These are phyloP conservation scores for Thinocorus orbignyianus DNA, from an alignment of 2,113 vertebrate species.

Conservation along the genomic window DNA sequence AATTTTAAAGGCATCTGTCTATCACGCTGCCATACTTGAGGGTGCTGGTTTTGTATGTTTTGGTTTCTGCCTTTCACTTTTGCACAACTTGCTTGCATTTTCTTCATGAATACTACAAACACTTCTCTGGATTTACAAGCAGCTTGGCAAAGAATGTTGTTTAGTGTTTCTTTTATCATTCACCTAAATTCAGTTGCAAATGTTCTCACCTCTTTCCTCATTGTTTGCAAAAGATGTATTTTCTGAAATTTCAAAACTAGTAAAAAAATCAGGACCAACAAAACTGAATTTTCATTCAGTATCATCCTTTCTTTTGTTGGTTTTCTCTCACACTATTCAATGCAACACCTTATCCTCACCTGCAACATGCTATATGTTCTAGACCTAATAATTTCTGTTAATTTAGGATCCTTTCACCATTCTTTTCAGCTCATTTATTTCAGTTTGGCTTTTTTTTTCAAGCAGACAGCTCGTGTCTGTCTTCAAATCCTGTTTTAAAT, in stretches of 20 bases:
- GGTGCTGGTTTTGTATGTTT: background rate
- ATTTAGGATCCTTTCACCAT: background rate
- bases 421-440: background rate
- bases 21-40: background rate
- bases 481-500: background rate
- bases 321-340: background rate
- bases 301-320: background rate
- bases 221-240: background rate
- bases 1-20: background rate
- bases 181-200: background rate
- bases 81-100: background rate
- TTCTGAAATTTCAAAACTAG: background rate
- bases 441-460: background rate
- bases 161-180: background rate
- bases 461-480: background rate
- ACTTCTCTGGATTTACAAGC: background rate
- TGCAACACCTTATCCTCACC: background rate
- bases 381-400: background rate
- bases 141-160: background rate
- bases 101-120: background rate
- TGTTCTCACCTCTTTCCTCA: background rate
- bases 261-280: background rate
- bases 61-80: background rate
- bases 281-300: background rate
- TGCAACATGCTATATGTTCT: background rate